These are phyloP conservation scores for Poliocrania exsul DNA, from an alignment of 2,797 vertebrate species.

Conservation along the genomic window DNA sequence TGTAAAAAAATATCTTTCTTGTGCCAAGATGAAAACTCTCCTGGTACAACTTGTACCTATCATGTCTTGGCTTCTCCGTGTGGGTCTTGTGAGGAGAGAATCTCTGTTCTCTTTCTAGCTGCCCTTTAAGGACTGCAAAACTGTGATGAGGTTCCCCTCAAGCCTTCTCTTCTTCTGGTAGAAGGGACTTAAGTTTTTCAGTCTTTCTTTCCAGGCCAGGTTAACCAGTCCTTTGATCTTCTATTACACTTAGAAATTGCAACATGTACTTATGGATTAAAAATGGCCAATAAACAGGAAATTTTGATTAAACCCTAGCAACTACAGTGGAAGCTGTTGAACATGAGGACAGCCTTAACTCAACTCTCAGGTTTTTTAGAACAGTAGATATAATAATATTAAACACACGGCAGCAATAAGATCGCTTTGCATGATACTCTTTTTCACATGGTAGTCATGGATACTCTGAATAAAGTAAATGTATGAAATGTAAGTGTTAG, in stretches of 20 bases:
- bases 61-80: background rate
- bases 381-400: background rate
- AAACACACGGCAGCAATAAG: background rate
- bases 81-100: background rate
- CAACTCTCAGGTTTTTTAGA: background rate
- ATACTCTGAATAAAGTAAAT: background rate
- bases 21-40: background rate
- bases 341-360: background rate
- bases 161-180: background rate
- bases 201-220: background rate
- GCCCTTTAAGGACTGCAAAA: background rate
- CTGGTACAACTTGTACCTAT: background rate
- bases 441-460: background rate
- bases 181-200: background rate
- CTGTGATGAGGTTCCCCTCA: accelerated
- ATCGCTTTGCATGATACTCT: background rate
- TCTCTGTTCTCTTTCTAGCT: background rate
- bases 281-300: background rate
- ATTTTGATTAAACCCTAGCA: background rate
- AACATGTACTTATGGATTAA: background rate
- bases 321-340: background rate
- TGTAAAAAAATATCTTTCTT: background rate
- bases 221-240: background rate
- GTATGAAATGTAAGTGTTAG: background rate
- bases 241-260: background rate